A percentile compares a stretch with the other conserved stretches of the same genome.
Evolutionary conservation across 2,113 vertebrate genomes (phyloP).

Genomic region (Pelvicachromis taeniatus): DNA sequence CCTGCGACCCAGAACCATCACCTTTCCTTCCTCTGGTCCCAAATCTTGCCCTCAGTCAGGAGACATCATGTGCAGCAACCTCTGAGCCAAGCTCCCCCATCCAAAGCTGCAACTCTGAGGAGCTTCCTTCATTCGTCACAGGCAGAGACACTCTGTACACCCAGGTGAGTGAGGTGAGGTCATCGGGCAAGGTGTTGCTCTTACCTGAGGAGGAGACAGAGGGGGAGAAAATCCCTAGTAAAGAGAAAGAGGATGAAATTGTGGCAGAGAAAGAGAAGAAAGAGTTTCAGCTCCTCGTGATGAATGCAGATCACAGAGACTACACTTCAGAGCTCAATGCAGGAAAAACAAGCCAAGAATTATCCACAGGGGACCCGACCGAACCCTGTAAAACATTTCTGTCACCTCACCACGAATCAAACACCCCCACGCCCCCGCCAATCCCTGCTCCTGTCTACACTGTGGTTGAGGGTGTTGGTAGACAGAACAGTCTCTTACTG

Average conservation of each 20-base stretch:
- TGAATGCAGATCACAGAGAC: conserved; percentile 59
- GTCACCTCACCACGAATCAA: conserved; percentile 48
- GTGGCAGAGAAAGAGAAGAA: conserved; percentile 36
- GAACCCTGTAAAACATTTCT: conserved; percentile 42
- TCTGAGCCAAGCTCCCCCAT: not conserved
- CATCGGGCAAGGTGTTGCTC: conserved; percentile 84
- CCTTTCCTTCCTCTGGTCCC: conserved; percentile 1
- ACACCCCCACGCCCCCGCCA: conserved; percentile 10
- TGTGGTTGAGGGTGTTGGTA: conserved; percentile 83
- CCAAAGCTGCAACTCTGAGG: conserved; percentile 35
- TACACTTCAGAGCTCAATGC: conserved; percentile 83
- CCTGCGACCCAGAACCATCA: conserved; percentile 47
- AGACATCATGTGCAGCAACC: not conserved
- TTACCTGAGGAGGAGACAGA: conserved; percentile 80
- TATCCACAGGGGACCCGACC: not conserved
- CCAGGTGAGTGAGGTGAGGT: conserved; percentile 87
- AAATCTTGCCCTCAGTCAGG: not conserved
- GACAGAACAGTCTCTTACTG: conserved; percentile 85
- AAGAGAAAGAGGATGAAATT: not conserved
- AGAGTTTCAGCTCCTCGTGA: conserved; percentile 50
- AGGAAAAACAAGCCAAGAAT: conserved; percentile 64
- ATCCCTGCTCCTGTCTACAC: conserved; percentile 84
- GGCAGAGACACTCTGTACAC: conserved; percentile 79
- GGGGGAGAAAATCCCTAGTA: conserved; percentile 16
- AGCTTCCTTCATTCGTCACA: conserved; percentile 26